Percentiles rank a stretch among this genome's conserved stretches.
Evolutionary conservation across 2,888 invertebrate genomes (phyloP).

Genomic region (Cataglyphis rosenhaueri): DNA sequence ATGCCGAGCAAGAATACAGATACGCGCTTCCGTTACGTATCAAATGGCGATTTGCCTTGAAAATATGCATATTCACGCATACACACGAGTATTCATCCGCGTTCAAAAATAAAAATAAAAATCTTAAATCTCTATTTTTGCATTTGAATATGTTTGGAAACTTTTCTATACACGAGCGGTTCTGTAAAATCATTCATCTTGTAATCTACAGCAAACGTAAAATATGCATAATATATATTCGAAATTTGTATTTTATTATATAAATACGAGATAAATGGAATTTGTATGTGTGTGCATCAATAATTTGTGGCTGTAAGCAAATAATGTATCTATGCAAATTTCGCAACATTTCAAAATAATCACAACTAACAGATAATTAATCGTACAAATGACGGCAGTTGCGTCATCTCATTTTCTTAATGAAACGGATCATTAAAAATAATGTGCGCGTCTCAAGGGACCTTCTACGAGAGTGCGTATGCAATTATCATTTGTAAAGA

Average conservation of each 20-base stretch:
- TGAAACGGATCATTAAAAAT: background rate
- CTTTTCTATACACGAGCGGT: background rate
- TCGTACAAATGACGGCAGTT: background rate
- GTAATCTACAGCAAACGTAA: background rate
- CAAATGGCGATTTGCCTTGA: slow-evolving; percentile 36
- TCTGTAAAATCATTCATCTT: background rate
- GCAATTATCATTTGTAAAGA: slow-evolving; percentile 62
- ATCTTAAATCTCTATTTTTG: background rate
- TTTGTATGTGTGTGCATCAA: background rate
- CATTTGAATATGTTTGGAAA: background rate
- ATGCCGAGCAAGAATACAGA: background rate
- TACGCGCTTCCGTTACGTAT: slow-evolving; percentile 35
- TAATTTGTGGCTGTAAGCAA: background rate
- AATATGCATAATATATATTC: background rate
- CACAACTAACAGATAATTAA: slow-evolving; percentile 5
- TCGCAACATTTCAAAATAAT: slow-evolving; percentile 14
- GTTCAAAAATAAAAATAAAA: background rate
- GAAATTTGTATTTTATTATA: background rate
- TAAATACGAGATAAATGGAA: background rate
- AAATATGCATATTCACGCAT: background rate
- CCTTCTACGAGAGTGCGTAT: background rate
- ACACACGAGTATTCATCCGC: background rate
- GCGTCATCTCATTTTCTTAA: background rate
- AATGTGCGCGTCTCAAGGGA: slow-evolving; percentile 46
- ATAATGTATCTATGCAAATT: background rate